A percentile compares a stretch with the other conserved stretches of the same genome.
These are phyloP conservation scores for Elachura formosa DNA, from an alignment of 2,113 vertebrate genomes.

Conservation along the genomic window DNA sequence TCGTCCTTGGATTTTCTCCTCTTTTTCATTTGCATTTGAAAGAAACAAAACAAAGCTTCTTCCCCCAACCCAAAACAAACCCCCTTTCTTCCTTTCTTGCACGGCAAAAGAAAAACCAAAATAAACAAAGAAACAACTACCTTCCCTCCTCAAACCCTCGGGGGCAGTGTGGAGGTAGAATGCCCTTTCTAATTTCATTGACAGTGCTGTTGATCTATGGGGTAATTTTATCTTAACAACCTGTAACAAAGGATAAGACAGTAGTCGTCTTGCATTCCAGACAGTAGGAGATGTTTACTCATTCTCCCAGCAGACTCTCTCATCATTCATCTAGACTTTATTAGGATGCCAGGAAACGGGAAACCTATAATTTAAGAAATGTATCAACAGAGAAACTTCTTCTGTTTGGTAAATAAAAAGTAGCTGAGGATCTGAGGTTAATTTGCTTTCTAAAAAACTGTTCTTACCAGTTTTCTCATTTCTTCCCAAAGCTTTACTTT, in stretches of 20 bases:
- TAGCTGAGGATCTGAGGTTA: background rate
- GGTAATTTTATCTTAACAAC: conserved; percentile 74
- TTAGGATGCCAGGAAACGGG: conserved; percentile 50
- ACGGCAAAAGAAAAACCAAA: background rate
- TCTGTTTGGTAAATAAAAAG: conserved; percentile 43
- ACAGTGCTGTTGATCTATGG: conserved; percentile 63
- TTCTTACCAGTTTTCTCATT: background rate
- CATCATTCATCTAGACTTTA: conserved; percentile 67
- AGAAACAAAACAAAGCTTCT: background rate
- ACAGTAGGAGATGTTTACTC: conserved; percentile 72
- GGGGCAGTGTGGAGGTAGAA: conserved; percentile 20
- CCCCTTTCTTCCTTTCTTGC: background rate
- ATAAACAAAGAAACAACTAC: conserved; percentile 19
- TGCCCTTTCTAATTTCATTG: conserved; percentile 66
- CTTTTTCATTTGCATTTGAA: background rate
- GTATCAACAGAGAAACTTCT: conserved; percentile 18
- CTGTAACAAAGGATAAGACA: conserved; percentile 72
- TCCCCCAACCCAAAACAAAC: background rate
- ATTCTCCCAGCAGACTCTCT: conserved; percentile 61
- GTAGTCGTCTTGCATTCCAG: conserved; percentile 67
- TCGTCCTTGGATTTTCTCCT: background rate
- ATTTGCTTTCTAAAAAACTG: background rate
- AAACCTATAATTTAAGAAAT: conserved; percentile 64
- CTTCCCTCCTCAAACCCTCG: background rate
- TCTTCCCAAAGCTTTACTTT: background rate